These are phyloP conservation scores for Gymnoscopelus braueri DNA, from an alignment of 2,797 vertebrate species.

Conservation along the genomic window DNA sequence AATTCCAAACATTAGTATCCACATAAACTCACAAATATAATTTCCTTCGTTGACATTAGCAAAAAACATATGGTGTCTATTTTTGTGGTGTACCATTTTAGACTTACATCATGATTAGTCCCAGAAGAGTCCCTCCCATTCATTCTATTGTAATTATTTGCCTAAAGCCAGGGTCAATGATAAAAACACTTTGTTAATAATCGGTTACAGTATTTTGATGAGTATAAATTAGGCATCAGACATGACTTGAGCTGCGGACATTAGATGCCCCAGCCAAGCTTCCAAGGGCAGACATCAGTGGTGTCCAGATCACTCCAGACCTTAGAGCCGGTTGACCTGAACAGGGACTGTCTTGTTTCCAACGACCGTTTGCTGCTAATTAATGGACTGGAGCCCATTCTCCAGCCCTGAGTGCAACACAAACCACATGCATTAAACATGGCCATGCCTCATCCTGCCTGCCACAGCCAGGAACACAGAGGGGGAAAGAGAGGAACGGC, in stretches of 20 bases:
- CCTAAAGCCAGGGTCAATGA: too few species aligned
- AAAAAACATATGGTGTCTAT: too few species aligned
- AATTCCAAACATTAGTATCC: too few species aligned
- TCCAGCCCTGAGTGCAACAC: conserved; percentile 77
- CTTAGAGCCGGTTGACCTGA: conserved; percentile 74
- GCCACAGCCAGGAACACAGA: conserved; percentile 53
- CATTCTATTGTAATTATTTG: too few species aligned
- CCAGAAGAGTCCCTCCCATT: too few species aligned
- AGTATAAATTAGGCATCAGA: too few species aligned
- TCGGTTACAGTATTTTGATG: too few species aligned
- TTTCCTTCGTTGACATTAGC: too few species aligned
- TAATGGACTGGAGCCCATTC: conserved; percentile 83
- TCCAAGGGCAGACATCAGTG: conserved; percentile 59
- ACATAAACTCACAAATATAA: too few species aligned
- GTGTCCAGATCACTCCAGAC: conserved; percentile 65
- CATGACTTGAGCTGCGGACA: conserved; percentile 45
- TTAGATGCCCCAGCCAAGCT: conserved; percentile 39
- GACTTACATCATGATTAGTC: too few species aligned
- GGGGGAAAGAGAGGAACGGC: conserved; percentile 36
- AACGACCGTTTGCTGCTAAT: conserved; percentile 81
- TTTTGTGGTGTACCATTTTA: too few species aligned
- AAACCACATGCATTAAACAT: conserved; percentile 85
- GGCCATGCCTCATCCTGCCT: conserved; percentile 65
- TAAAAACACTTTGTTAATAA: too few species aligned
- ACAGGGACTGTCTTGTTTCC: conserved; percentile 79